A percentile compares a stretch with the other conserved stretches of the same genome.
phyloP scores from a whole-genome alignment of 2,888 invertebrate species.

The Ochropleura leucogaster region DNA sequence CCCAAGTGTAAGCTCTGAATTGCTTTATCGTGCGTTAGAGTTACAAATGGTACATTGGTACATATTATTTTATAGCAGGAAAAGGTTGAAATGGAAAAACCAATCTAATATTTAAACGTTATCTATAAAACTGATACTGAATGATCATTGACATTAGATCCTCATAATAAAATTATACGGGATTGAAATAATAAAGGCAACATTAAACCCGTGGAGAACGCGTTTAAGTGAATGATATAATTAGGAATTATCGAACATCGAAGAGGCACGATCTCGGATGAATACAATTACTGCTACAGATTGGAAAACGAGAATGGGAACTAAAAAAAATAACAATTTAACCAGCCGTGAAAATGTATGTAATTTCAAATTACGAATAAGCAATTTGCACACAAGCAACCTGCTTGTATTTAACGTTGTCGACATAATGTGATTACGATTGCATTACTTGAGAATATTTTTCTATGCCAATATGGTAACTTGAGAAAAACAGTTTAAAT shows the following conservation, averaged over 20 bases:
- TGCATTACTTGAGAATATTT: slow-evolving; percentile 48
- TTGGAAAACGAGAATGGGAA: slow-evolving; percentile 13
- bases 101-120: not conserved
- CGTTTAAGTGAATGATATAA: slow-evolving; percentile 21
- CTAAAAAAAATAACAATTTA: slow-evolving; percentile 17
- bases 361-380: slow-evolving; percentile 45
- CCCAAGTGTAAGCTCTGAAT: not conserved
- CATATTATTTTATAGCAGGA: not conserved
- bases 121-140: slow-evolving; percentile 9
- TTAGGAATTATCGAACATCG: slow-evolving; percentile 34
- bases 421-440: slow-evolving; percentile 53
- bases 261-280: slow-evolving; percentile 15
- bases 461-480: slow-evolving; percentile 43
- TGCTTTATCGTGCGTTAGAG: not conserved
- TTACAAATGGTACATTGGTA: not conserved
- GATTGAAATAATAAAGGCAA: slow-evolving; percentile 18
- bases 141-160: slow-evolving; percentile 30
- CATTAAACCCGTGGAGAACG: slow-evolving; percentile 16
- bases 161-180: slow-evolving; percentile 27
- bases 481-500: slow-evolving; percentile 41
- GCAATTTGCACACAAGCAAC: slow-evolving; percentile 49
- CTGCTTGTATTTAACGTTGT: slow-evolving; percentile 43
- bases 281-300: slow-evolving; percentile 28
- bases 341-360: slow-evolving; percentile 44
- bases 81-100: not conserved